Base-by-base conservation (phyloP, 53 echinoderm and acorn worm species). In the Actinopyga echinites region DNA sequence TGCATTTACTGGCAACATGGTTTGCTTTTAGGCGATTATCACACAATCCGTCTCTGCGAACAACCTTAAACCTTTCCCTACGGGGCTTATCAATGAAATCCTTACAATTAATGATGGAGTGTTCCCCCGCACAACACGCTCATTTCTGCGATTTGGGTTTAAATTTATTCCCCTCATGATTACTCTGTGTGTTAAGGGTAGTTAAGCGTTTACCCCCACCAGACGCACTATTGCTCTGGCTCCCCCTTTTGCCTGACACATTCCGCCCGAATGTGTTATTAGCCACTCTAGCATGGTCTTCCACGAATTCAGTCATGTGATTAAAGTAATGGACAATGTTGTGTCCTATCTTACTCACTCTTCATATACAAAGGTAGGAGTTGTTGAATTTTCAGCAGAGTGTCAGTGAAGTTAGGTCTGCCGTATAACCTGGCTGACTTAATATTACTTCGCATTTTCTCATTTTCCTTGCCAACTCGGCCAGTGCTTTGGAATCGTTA, bases 291-390 rank as follows among this genome's bases (percentile, higher is more conserved):
- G 87, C 87, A 19, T 83, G 40, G 5, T 84, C 74, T 64, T 92
- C 92, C 12, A 92, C 57, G 36, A 89, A 89, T 56, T 80, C 78
- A 5, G 92, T 88, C 85, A 91, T 80, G 6, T 83, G 66, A 0
- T 65, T 23, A 57, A 87, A 87, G 3, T 65, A 42, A 1, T 82
- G 86, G 4, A 57, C 75, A 8, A 63, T 29, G 5, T 25, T 29
- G 12, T 43, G 11, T 13, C 64, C 57, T 22, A 91, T 88, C 29
- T 79, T 33, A 15, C n/a, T 65, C 62, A 6, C 75, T 15, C 38
- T 90, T 86, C 17, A 90, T 31, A 34, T 86, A 78, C 12, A 86
- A 37, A 2, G 87, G 91, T 35, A 87, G 57, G 5, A 91, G 80
- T 7, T 37, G 37, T 37, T 37, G 37, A 37, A 37, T 7, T 37